Conservation (phyloP, 2,113 vertebrate species). For the Oreochromis tanganicae region DNA sequence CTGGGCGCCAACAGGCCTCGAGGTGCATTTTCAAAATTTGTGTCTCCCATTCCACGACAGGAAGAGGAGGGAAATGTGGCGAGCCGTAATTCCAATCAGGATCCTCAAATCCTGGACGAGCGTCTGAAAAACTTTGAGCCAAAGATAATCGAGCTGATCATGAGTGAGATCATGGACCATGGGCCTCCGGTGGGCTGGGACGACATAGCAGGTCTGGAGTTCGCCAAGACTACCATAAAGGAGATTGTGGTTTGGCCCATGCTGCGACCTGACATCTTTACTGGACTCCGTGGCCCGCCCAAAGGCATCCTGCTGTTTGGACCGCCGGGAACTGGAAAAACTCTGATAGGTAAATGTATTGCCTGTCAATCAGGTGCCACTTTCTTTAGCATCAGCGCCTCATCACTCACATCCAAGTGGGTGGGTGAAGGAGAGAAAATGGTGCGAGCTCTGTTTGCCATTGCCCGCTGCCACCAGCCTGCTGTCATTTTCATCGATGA, state of each 20-base stretch:
- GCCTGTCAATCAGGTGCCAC: conserved; percentile 95
- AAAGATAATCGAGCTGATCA: conserved; percentile 92
- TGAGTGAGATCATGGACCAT: conserved; percentile 95
- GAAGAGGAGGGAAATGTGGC: conserved; percentile 68
- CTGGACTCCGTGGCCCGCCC: conserved; percentile 89
- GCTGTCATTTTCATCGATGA: conserved; percentile 97
- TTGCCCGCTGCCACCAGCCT: conserved; percentile 90
- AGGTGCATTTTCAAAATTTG: conserved; percentile 84
- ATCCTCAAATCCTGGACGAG: conserved; percentile 74
- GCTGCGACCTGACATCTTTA: conserved; percentile 95
- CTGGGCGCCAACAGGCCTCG: conserved; percentile 86
- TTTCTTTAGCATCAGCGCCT: conserved; percentile 97
- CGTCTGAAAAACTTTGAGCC: conserved; percentile 89
- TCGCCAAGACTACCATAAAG: conserved; percentile 93
- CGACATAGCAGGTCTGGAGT: conserved; percentile 93
- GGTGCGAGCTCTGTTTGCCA: conserved; percentile 90
- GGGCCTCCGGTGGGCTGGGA: conserved; percentile 90
- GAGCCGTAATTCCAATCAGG: background rate
- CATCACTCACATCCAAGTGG: conserved; percentile 97
- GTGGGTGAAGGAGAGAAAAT: conserved; percentile 97
- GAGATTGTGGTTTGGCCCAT: conserved; percentile 99
- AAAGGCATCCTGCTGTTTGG: conserved; percentile 95
- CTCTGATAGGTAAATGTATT: conserved; percentile 95
- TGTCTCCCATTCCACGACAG: conserved; percentile 83
- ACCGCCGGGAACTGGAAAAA: conserved; percentile 94